These are phyloP conservation scores for Sceloporus undulatus DNA, from an alignment of 2,113 vertebrate species.

Conservation along the genomic window DNA sequence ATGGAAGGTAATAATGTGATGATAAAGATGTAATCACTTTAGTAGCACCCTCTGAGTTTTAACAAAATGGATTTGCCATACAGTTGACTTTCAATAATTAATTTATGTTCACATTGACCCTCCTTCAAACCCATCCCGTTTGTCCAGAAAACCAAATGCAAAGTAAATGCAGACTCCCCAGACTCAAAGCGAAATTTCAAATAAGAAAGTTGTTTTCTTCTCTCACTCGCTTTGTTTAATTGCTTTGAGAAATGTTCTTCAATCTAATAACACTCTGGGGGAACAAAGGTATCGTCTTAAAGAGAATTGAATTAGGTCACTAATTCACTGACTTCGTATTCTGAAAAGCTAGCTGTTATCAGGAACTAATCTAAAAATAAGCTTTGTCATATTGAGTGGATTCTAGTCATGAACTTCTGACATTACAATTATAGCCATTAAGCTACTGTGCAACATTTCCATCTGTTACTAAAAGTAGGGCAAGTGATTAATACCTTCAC, in stretches of 20 bases:
- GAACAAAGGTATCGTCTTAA: background rate
- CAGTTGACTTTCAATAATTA: background rate
- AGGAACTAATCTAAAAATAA: constrained; percentile 13
- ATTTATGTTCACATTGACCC: background rate
- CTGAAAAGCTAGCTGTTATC: background rate
- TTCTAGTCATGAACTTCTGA: background rate
- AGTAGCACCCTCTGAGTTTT: too few species aligned
- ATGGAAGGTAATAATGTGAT: too few species aligned
- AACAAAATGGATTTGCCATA: background rate
- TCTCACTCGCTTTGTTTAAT: background rate
- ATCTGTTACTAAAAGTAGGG: background rate
- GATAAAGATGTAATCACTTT: too few species aligned
- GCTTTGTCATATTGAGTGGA: background rate
- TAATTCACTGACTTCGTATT: background rate
- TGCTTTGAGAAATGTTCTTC: background rate
- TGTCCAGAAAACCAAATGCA: background rate
- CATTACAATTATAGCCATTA: background rate
- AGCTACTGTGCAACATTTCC: background rate
- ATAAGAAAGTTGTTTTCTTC: background rate
- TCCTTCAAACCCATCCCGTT: background rate
- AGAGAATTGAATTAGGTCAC: background rate
- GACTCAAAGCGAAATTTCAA: background rate
- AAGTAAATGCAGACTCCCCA: background rate
- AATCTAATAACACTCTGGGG: background rate
- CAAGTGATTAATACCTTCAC: background rate